Conservation (phyloP, 2,113 vertebrate species). For the Fregetta grallaria region DNA sequence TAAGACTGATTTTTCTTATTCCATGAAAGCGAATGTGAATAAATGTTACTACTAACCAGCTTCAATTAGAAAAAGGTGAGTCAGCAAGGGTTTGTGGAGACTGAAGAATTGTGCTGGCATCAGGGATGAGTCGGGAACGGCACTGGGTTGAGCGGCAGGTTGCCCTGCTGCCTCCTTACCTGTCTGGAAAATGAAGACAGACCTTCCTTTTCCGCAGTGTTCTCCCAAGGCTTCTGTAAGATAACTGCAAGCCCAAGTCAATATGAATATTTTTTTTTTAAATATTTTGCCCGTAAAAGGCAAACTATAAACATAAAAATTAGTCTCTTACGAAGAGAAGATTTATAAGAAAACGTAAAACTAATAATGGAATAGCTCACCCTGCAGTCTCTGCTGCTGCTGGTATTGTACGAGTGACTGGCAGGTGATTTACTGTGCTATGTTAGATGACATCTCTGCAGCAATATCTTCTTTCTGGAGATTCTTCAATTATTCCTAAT, state of each 20-base stretch:
- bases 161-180: neutral
- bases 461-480: slow-evolving; percentile 25
- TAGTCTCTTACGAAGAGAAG: neutral
- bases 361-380: neutral
- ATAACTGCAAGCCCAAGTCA: neutral
- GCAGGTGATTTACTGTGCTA: slow-evolving; percentile 27
- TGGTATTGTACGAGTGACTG: neutral
- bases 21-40: neutral
- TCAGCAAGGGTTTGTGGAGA: neutral
- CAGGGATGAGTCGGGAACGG: neutral
- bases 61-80: neutral
- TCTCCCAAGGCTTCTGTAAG: neutral
- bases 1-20: neutral
- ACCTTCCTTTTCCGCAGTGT: neutral
- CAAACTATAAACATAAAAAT: neutral
- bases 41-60: neutral
- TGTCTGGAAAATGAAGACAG: neutral
- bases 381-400: neutral
- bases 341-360: neutral
- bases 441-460: neutral
- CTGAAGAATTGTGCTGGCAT: neutral
- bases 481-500: slow-evolving; percentile 49
- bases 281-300: neutral
- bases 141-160: rapidly evolving
- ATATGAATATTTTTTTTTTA: neutral